Base-by-base conservation (phyloP, 2,888 invertebrate genomes). In the Pandemis cinnamomeana region DNA sequence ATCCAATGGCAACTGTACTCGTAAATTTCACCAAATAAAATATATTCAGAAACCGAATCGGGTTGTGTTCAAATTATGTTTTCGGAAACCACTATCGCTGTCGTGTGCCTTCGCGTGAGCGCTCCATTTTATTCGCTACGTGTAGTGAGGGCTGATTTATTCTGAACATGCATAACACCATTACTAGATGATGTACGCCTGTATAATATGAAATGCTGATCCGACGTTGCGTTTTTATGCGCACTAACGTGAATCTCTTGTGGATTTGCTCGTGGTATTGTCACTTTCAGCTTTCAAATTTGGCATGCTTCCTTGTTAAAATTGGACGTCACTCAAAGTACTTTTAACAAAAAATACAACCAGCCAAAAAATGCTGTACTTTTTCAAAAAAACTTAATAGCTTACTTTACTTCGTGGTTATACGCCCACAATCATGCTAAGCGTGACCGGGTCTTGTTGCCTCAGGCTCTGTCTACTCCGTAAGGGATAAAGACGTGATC, bases 141-240 rank as follows among this genome's bases (percentile, higher is more conserved):
- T 72, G 71, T 78, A 77, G 74, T 61, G 62, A 67, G 75, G 74
- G 71, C 77, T 82, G 84, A 83, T 86, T 84, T 85, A 85, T 86
- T 85, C 83, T 77, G 78, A 81, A 84, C 86, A 83, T 84, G 85
- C 83, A 84, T 84, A 83, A 83, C 81, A 80, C 81, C 79, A 81
- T 83, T 84, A 80, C 80, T 77, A 76, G 82, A 75, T 78, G 76
- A 81, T 82, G 80, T 83, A 83, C 76, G 71, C 64, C 78, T 78
- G 78, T 83, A 83, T 82, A 82, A 83, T 84, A 61, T 61, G 42
- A 41, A 36, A 61, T 41, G 10, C n/a, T 41, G 36, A 27, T 42
- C n/a, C 10, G 13, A 41, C 8, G n/a, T 61, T 42, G 41, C 27
- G n/a, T 11, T 27, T n/a, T 42, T 41, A 61, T 11, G 5, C 36